phyloP scores from a whole-genome alignment of 2,113 vertebrate genomes.

The Gorilla gorilla region DNA sequence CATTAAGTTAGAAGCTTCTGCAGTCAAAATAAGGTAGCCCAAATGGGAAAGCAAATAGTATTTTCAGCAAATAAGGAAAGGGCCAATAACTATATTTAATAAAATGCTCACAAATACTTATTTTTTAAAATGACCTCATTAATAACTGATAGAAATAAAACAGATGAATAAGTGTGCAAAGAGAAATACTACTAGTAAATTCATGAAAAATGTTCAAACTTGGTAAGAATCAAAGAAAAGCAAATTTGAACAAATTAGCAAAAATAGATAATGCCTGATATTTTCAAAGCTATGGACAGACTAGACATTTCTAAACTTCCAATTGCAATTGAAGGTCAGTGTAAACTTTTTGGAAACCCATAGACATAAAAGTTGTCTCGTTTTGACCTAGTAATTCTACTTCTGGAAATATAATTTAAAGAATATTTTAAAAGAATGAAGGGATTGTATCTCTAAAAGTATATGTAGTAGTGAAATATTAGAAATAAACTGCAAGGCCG shows the following conservation, averaged over 20 bases:
- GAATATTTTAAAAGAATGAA: neutral
- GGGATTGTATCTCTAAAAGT: neutral
- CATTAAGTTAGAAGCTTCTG: conserved; percentile 21
- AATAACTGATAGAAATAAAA: neutral
- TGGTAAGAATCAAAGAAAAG: conserved; percentile 18
- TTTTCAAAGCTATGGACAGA: neutral
- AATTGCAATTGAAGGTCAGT: neutral
- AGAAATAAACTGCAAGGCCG: neutral
- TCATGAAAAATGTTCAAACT: neutral
- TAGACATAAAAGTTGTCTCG: neutral
- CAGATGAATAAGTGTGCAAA: neutral
- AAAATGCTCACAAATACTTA: conserved; percentile 13
- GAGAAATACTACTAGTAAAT: neutral
- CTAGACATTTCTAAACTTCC: neutral
- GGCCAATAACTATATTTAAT: neutral
- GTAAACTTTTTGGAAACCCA: neutral
- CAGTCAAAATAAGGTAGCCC: conserved; percentile 19
- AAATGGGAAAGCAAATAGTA: neutral
- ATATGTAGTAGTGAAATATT: neutral
- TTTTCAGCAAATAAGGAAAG: conserved; percentile 5
- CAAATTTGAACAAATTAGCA: neutral
- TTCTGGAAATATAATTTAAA: neutral
- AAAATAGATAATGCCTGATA: neutral
- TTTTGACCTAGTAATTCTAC: conserved; percentile 29
- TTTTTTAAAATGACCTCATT: neutral